These are phyloP conservation scores for Stenodera caucasica DNA, from an alignment of 2,888 invertebrate genomes.

Conservation along the genomic window DNA sequence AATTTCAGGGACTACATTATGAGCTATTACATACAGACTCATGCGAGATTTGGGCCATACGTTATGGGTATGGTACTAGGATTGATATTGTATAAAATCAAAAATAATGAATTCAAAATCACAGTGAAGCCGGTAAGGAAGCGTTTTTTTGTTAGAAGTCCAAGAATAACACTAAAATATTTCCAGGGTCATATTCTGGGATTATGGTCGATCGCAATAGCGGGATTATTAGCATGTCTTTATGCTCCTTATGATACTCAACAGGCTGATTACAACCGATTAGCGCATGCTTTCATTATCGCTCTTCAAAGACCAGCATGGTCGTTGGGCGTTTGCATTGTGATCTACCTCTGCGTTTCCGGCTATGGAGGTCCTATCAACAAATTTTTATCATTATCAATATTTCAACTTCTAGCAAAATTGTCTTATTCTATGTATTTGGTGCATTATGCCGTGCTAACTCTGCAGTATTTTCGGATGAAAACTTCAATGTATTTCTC, in stretches of 20 bases:
- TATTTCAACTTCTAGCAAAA: constrained; percentile 58
- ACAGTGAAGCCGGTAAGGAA: neutral
- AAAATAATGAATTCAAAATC: neutral
- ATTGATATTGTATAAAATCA: neutral
- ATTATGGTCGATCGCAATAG: constrained; percentile 3
- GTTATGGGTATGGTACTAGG: constrained; percentile 13
- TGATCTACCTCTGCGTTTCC: constrained; percentile 16
- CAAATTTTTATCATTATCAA: constrained; percentile 55
- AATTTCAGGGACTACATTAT: neutral
- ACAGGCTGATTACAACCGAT: neutral
- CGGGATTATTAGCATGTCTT: constrained; percentile 14
- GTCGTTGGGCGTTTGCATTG: constrained; percentile 12
- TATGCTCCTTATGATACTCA: constrained; percentile 7
- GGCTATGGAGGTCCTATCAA: constrained; percentile 50
- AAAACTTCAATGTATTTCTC: constrained; percentile 17
- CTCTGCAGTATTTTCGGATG: constrained; percentile 10
- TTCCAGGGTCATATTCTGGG: too few relatives aligned
- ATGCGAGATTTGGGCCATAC: constrained; percentile 12
- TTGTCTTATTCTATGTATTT: constrained; percentile 59
- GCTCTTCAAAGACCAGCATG: constrained; percentile 17
- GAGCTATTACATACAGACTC: constrained; percentile 5
- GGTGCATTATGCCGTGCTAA: constrained; percentile 46
- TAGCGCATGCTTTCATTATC: constrained; percentile 6
- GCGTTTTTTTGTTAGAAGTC: too few relatives aligned
- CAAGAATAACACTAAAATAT: too few relatives aligned